Conservation (phyloP, 1,140 invertebrate species). For the Saccostrea cuccullata region DNA sequence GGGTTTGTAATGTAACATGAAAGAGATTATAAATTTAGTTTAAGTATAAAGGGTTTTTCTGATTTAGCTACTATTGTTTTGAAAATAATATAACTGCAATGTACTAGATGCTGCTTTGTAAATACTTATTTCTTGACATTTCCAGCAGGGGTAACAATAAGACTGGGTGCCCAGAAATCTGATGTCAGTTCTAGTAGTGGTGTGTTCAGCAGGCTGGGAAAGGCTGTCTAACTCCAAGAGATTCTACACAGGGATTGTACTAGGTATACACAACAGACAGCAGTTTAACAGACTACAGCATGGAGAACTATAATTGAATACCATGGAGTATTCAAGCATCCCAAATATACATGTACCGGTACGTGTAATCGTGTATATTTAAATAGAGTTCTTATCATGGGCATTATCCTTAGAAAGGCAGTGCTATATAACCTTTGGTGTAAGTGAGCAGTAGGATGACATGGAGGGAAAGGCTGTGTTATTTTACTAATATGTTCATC, state of each 20-base stretch:
- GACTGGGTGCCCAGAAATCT: slow-evolving; percentile 21
- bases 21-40: too few relatives aligned
- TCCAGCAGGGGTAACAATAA: slow-evolving; percentile 43
- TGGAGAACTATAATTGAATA: not conserved
- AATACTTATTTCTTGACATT: too few relatives aligned
- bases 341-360: too few relatives aligned
- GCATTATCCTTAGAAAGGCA: not conserved
- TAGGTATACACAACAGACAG: not conserved
- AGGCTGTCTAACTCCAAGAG: slow-evolving; percentile 6
- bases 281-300: not conserved
- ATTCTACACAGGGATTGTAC: not conserved
- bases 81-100: not conserved
- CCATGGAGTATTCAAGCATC: too few relatives aligned
- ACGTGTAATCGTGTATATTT: too few relatives aligned
- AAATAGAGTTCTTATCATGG: not conserved
- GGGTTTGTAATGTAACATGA: too few relatives aligned
- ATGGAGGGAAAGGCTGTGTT: too few relatives aligned
- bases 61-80: not conserved
- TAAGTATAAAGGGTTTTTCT: not conserved
- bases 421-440: not conserved
- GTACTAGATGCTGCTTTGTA: not conserved
- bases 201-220: slow-evolving; percentile 56
- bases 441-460: too few relatives aligned
- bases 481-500: not conserved
- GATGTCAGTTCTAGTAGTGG: slow-evolving; percentile 47